phyloP scores from a whole-genome alignment of 1,140 invertebrate genomes.

The Drosophila nigrodunni region DNA sequence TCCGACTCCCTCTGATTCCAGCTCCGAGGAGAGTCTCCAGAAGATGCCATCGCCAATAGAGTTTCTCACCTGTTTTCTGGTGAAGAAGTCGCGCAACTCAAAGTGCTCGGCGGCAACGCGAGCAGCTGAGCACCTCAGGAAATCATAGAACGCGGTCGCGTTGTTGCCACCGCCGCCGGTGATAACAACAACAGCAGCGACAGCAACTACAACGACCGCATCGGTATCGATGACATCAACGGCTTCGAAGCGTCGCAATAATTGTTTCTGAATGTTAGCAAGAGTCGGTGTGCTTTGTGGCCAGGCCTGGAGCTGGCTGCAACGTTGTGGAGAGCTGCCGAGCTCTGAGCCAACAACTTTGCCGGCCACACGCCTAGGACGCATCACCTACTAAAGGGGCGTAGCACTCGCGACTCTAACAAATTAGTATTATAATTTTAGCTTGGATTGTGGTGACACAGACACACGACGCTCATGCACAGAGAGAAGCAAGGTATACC shows the following conservation, averaged over 20 bases:
- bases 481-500: too few species aligned
- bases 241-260: slow-evolving; percentile 66
- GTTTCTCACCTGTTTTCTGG: slow-evolving; percentile 79
- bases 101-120: slow-evolving; percentile 46
- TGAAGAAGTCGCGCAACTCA: slow-evolving; percentile 72
- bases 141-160: slow-evolving; percentile 74
- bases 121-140: slow-evolving; percentile 49
- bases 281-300: slow-evolving; percentile 72
- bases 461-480: too few species aligned
- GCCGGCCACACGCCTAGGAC: slow-evolving; percentile 64
- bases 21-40: slow-evolving; percentile 78
- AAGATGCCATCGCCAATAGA: slow-evolving; percentile 81
- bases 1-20: slow-evolving; percentile 59
- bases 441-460: slow-evolving; percentile 1
- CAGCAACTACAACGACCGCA: slow-evolving; percentile 20
- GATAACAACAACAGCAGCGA: slow-evolving; percentile 36
- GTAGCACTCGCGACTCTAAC: slow-evolving; percentile 53
- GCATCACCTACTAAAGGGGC: slow-evolving; percentile 65
- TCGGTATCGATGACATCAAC: slow-evolving; percentile 30
- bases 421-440: slow-evolving; percentile 34
- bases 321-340: slow-evolving; percentile 73
- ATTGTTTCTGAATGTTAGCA: slow-evolving; percentile 82
- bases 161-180: slow-evolving; percentile 53
- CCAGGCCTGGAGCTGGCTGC: slow-evolving; percentile 71
- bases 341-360: slow-evolving; percentile 68